Evolutionary conservation across 1,140 invertebrate genomes (phyloP).

Genomic region (Brachionus paranguensis): DNA sequence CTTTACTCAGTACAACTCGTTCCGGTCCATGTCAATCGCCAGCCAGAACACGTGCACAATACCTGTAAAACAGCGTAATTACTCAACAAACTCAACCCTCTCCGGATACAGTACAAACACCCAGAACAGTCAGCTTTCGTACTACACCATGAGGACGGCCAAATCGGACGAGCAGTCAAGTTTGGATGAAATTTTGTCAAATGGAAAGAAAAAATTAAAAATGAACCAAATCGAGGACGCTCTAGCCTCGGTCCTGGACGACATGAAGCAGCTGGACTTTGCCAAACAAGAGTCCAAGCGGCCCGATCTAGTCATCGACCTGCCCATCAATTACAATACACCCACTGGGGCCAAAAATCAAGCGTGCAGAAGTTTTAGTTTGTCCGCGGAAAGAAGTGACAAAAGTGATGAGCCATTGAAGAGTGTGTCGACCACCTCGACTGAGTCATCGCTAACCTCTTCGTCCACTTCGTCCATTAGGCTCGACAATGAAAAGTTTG

Average conservation of each 20-base stretch:
- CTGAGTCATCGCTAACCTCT: not conserved
- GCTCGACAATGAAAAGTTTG: not conserved
- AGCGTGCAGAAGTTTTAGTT: not conserved
- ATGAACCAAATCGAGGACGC: constrained; percentile 39
- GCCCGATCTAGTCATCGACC: constrained; percentile 27
- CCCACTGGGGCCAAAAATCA: not conserved
- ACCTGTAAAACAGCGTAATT: not conserved
- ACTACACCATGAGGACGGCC: not conserved
- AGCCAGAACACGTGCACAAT: not conserved
- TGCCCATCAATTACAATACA: constrained; percentile 18
- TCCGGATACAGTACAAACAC: not conserved
- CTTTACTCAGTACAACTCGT: not conserved
- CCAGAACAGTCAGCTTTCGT: not conserved
- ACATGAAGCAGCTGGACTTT: constrained; percentile 37
- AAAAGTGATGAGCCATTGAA: constrained; percentile 5
- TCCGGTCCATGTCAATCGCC: not conserved
- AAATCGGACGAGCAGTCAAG: not conserved
- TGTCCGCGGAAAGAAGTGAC: not conserved
- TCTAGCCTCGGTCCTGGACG: constrained; percentile 24
- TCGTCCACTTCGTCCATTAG: not conserved
- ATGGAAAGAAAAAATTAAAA: not conserved
- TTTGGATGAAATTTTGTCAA: not conserved
- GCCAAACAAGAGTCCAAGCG: constrained; percentile 22
- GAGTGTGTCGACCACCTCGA: not conserved
- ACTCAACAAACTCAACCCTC: not conserved